Percentiles rank a stretch among this genome's conserved stretches.
phyloP scores from a whole-genome alignment of 2,113 vertebrate genomes.

The Hylia prasina region DNA sequence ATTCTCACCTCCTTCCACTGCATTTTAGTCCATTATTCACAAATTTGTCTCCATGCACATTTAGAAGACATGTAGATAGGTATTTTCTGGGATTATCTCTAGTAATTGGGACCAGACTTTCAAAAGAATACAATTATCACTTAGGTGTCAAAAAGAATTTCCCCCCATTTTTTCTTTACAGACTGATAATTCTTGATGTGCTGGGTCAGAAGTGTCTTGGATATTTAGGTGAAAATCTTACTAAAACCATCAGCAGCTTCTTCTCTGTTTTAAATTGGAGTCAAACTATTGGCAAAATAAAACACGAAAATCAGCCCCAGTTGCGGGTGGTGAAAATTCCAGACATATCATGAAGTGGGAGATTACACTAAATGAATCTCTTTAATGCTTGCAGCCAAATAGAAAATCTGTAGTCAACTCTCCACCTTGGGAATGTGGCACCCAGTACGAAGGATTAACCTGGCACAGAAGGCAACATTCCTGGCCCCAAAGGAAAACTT shows the following conservation, averaged over 20 bases:
- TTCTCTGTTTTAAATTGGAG: background rate
- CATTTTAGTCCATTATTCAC: background rate
- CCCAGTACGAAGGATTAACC: background rate
- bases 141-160: background rate
- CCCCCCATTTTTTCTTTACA: background rate
- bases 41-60: background rate
- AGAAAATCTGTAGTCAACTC: background rate
- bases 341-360: background rate
- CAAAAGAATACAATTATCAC: background rate
- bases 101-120: background rate
- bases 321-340: slow-evolving; percentile 10
- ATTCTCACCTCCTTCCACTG: background rate
- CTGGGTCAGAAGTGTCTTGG: background rate
- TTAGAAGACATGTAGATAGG: background rate
- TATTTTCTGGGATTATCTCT: background rate
- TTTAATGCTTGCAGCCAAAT: background rate
- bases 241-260: background rate
- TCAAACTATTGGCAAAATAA: background rate
- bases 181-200: background rate
- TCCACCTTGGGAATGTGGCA: background rate
- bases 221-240: background rate
- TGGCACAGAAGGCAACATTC: background rate
- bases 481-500: background rate
- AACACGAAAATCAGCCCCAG: background rate
- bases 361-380: background rate